Evolutionary conservation across 2,888 invertebrate species (phyloP), one percentile per base, ranked within the genome.

Genomic region (Diaperis boleti): DNA sequence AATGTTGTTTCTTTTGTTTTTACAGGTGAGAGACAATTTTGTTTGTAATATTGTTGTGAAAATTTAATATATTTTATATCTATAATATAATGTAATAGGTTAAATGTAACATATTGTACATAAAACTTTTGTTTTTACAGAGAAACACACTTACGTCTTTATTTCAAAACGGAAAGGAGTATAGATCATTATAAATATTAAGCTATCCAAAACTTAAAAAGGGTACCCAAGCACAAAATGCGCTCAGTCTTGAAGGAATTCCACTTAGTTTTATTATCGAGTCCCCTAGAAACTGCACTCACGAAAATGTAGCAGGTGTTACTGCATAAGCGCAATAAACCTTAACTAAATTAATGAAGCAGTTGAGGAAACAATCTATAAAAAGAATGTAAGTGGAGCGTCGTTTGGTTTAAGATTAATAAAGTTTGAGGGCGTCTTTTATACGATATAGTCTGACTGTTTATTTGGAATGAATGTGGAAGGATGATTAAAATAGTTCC

Each of bases 271-370:
- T 47, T 47, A 31, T 47, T 47, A 47, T 29, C 8, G 15, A 47
- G 33, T 33, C 26, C 14, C 7, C 31, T 50, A 11, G 33, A 31
- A 33, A 50, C 14, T 52, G 52, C 52, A 52, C 52, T 52, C 37
- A 13, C 37, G 52, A 52, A 52, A 52, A 52, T 37, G 52, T 18
- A 52, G 52, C 52, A 52, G 52, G 52, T 52, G 52, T 14, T 37
- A 39, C 31, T 52, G 52, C 52, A 52, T 52, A 52, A 52, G 52
- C 39, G 17, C 39, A 52, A 52, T 52, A 52, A 52, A 52, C 52
- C 39, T 52, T 52, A 39, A 37, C 52, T 52, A 52, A 52, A 37
- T 52, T 52, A 52, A 52, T 52, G 52, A 52, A 52, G 52, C 26
- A 52, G 37, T 52, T 39, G 18, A 29, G 52, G 13, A 39, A 22